Conservation (phyloP, 2,888 invertebrate genomes). For the Colletes collaris region DNA sequence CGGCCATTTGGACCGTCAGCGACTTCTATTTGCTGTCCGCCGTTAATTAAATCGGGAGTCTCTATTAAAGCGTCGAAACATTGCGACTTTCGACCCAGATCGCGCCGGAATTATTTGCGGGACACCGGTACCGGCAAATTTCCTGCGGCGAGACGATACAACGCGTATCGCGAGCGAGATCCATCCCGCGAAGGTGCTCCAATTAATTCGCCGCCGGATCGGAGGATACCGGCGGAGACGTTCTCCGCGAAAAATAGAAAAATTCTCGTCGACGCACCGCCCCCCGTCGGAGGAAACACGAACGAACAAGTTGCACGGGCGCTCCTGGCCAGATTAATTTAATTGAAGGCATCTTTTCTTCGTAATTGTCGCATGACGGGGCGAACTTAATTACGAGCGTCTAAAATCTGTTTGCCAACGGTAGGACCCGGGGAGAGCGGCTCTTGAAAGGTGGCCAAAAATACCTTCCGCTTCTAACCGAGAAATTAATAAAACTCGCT, state of each 20-base stretch:
- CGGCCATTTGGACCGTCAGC: background rate
- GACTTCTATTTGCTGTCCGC: constrained; percentile 1
- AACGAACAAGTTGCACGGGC: no score
- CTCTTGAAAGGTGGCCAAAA: constrained; percentile 26
- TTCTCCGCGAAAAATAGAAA: no score
- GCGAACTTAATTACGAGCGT: background rate
- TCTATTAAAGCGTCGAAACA: background rate
- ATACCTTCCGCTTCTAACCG: background rate
- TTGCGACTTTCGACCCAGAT: background rate
- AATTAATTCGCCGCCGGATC: no score
- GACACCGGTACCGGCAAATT: no score
- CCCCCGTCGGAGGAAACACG: no score
- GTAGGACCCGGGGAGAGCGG: background rate
- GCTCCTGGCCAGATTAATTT: no score
- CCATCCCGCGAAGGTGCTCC: no score
- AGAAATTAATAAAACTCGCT: constrained; percentile 4
- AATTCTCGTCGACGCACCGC: no score
- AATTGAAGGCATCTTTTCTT: background rate
- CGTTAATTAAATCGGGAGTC: constrained; percentile 5
- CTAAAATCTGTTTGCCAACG: background rate
- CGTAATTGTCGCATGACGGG: background rate
- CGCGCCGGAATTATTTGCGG: no score
- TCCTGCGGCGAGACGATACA: no score
- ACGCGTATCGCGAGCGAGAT: no score
- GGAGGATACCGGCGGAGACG: no score